Evolutionary conservation across 2,888 invertebrate genomes (phyloP), one percentile per base, ranked within the genome.

Genomic region (Agonopterix arenella): DNA sequence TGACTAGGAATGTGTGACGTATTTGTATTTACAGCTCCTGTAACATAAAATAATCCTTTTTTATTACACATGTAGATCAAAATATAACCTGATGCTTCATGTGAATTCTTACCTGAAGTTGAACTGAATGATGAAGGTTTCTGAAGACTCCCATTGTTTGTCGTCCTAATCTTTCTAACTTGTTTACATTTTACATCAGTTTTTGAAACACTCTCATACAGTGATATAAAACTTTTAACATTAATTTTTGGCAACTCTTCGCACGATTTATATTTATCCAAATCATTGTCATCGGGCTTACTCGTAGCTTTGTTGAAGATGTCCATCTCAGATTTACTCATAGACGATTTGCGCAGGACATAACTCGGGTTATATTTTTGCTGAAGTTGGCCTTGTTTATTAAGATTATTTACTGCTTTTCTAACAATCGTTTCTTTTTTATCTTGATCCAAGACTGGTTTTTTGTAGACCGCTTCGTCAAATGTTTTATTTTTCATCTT

Each of bases 291-390:
- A 40, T 59, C 55, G 10, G 61, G 46, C 49, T 67, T 68, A 47
- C 55, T 63, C 48, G 70, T 58, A n/a, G 68, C 56, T 71, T 84
- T 89, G 50, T 70, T 86, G 48, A 88, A 89, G 59, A 89, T 83
- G 51, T 89, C 89, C 86, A 84, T 85, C 71, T 89, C 89, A 16
- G 89, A 89, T 65, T 80, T 88, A 56, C 89, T 89, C n/a, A 82
- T 76, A 9, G 79, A 80, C 46, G 73, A 73, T 61, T 74, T 82
- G 4, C 73, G 67, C n/a, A 81, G 61, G 49, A 58, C 51, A 28
- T 65, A 64, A 41, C 49, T 57, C 28, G 59, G 60, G 49, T 61
- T 64, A 36, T 62, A 61, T 47, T 62, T 68, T 47, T 61, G 54
- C 44, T 61, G 53, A 8, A 63, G 52, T 11, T 55, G 55, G 49